These are phyloP conservation scores for Girardinichthys multiradiatus DNA, from an alignment of 2,113 vertebrate species.

Conservation along the genomic window DNA sequence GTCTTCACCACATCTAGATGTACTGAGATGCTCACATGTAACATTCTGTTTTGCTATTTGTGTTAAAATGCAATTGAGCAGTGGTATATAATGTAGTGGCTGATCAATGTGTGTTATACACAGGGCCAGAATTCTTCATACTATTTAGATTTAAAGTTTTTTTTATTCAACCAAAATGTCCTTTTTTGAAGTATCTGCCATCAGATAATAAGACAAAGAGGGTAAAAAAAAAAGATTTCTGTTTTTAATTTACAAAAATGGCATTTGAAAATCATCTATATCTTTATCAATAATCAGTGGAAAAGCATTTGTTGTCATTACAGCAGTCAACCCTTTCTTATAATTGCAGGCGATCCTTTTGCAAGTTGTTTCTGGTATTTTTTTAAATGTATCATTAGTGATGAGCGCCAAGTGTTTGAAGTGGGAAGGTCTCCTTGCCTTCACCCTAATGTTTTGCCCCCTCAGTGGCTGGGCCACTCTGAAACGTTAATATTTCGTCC, in stretches of 20 bases:
- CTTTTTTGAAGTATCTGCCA: too few species aligned
- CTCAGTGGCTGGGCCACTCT: too few species aligned
- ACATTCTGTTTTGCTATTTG: neutral
- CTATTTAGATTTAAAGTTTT: neutral
- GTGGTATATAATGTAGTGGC: neutral
- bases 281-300: neutral
- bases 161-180: neutral
- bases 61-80: neutral
- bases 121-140: too few species aligned
- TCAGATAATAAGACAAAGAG: too few species aligned
- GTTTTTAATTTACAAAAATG: neutral
- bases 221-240: neutral
- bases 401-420: too few species aligned
- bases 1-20: neutral
- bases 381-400: too few species aligned
- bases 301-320: neutral
- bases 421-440: too few species aligned
- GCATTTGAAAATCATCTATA: neutral
- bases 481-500: too few species aligned
- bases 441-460: too few species aligned
- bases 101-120: neutral
- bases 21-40: neutral
- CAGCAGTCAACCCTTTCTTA: too few species aligned
- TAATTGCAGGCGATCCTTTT: neutral
- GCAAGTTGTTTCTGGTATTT: too few species aligned